phyloP scores from a whole-genome alignment of 1,140 invertebrate genomes.

The Bombus affinis region DNA sequence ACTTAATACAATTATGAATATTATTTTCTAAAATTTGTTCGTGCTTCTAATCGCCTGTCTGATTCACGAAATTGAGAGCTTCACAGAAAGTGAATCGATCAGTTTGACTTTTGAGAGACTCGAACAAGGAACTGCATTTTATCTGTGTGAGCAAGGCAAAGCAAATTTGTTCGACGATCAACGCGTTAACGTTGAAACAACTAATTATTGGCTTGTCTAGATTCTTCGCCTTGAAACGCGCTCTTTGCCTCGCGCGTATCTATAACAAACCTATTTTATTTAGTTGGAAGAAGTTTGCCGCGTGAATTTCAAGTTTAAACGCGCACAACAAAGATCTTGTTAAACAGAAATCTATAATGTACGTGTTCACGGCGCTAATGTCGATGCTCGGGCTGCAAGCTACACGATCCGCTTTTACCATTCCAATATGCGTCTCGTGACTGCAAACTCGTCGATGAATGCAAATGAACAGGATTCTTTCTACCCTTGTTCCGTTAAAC shows the following conservation, averaged over 20 bases:
- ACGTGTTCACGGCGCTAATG: constrained; percentile 25
- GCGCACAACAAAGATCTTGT: background rate
- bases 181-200: too few species aligned
- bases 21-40: too few species aligned
- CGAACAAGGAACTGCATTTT: too few species aligned
- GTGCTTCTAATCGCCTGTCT: too few species aligned
- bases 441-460: constrained; percentile 7
- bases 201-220: too few species aligned
- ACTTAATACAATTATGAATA: too few species aligned
- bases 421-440: constrained; percentile 5
- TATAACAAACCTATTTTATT: background rate
- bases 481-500: background rate
- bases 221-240: too few species aligned
- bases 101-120: too few species aligned
- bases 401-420: constrained; percentile 1
- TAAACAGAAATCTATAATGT: constrained; percentile 13
- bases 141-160: too few species aligned
- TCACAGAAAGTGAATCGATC: background rate
- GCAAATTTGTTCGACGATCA: too few species aligned
- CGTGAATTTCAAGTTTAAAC: constrained; percentile 9
- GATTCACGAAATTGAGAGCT: too few species aligned
- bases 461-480: constrained; percentile 10
- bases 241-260: too few species aligned
- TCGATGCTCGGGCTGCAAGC: background rate
- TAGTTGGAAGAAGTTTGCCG: background rate